A percentile compares a stretch with the other conserved stretches of the same genome.
phyloP scores from a whole-genome alignment of 2,888 invertebrate genomes.

The Venustoraphidia nigricollis region DNA sequence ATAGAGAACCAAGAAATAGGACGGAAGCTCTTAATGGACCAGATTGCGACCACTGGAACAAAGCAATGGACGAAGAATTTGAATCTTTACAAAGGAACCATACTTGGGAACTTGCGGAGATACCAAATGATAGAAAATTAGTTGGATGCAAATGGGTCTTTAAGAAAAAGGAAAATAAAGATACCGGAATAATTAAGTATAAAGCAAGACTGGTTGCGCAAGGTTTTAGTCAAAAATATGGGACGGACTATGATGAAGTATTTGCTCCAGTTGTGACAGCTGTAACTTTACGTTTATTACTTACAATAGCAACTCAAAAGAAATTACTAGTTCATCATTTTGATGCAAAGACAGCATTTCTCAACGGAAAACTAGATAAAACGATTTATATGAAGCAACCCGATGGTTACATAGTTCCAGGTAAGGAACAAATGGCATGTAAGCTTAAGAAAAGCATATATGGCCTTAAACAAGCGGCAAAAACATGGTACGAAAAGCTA shows the following conservation, averaged over 20 bases:
- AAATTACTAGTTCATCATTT: slow-evolving; percentile 6
- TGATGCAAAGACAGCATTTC: slow-evolving; percentile 13
- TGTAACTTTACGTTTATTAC: slow-evolving; percentile 13
- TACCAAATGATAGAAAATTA: slow-evolving; percentile 6
- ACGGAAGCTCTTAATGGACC: slow-evolving; percentile 5
- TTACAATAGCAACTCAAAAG: slow-evolving; percentile 11
- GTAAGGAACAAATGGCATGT: background rate
- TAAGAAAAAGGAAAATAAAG: slow-evolving; percentile 9
- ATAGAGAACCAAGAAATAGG: slow-evolving; percentile 5
- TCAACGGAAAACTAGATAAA: slow-evolving; percentile 11
- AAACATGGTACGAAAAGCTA: background rate
- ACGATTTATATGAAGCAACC: slow-evolving; percentile 10
- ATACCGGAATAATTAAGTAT: slow-evolving; percentile 8
- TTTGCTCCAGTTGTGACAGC: slow-evolving; percentile 16
- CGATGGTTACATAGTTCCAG: slow-evolving; percentile 4
- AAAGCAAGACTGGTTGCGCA: slow-evolving; percentile 15
- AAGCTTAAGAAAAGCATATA: background rate
- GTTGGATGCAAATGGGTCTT: slow-evolving; percentile 17
- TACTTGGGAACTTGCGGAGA: slow-evolving; percentile 12
- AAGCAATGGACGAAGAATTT: slow-evolving; percentile 13
- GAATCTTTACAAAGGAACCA: slow-evolving; percentile 11
- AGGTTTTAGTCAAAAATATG: too few relatives aligned
- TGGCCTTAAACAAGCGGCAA: background rate
- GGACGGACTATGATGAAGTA: slow-evolving; percentile 14
- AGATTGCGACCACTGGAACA: slow-evolving; percentile 7